These are phyloP conservation scores for Mesitornis unicolor DNA, from an alignment of 2,113 vertebrate species.

Conservation along the genomic window DNA sequence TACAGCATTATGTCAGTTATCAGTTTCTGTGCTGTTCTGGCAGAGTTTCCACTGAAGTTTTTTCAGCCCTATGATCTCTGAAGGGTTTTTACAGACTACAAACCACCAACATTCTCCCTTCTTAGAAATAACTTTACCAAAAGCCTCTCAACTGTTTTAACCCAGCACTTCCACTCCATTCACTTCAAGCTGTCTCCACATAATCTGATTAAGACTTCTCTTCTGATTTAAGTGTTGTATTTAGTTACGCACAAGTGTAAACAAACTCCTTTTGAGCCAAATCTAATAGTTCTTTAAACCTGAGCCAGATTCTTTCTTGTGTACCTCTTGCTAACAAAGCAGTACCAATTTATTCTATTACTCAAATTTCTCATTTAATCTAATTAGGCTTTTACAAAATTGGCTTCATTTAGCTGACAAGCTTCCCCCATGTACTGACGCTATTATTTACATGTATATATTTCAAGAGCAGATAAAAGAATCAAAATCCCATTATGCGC, in stretches of 20 bases:
- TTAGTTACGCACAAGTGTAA: constrained; percentile 11
- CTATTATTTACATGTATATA: not conserved
- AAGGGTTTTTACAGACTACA: not conserved
- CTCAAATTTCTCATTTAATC: constrained; percentile 18
- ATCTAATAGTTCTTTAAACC: constrained; percentile 26
- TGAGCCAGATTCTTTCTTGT: not conserved
- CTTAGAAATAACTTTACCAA: not conserved
- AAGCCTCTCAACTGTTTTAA: not conserved
- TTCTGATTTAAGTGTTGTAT: constrained; percentile 4
- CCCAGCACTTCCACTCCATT: not conserved
- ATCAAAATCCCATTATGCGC: not conserved
- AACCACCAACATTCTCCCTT: not conserved
- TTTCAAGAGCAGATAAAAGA: not conserved
- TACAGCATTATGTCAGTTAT: not conserved
- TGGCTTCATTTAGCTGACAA: not conserved
- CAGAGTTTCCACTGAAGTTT: not conserved
- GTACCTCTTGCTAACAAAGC: constrained; percentile 11
- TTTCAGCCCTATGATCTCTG: not conserved
- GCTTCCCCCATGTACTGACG: not conserved
- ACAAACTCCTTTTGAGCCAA: not conserved
- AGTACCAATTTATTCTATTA: constrained; percentile 37
- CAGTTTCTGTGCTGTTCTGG: not conserved
- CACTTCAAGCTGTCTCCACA: not conserved
- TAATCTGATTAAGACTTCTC: not conserved
- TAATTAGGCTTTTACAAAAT: not conserved